Percentiles rank a stretch among this genome's conserved stretches.
Conservation (phyloP, 2,113 vertebrate genomes). For the Cyprinodon tularosa region DNA sequence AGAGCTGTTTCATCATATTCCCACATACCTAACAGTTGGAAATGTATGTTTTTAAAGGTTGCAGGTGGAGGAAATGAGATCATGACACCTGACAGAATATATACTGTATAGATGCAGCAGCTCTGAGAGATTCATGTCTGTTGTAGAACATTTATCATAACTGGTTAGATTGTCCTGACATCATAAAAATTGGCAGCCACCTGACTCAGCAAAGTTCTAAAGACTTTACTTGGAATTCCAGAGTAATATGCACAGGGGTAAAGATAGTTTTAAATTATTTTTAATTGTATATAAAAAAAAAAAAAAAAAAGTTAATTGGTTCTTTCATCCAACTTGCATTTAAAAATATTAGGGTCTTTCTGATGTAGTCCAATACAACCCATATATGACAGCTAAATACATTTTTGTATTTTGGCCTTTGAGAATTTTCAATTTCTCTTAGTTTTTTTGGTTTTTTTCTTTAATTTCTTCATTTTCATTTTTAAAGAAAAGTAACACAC, state of each 20-base stretch:
- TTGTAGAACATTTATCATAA: constrained; percentile 55
- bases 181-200: constrained; percentile 31
- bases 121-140: constrained; percentile 36
- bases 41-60: constrained; percentile 54
- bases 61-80: constrained; percentile 28
- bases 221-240: constrained; percentile 42
- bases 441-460: too few species aligned
- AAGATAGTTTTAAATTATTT: too few species aligned
- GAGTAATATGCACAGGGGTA: constrained; percentile 39
- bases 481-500: too few species aligned
- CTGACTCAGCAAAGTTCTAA: constrained; percentile 66
- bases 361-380: too few species aligned
- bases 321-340: too few species aligned
- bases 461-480: too few species aligned
- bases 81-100: constrained; percentile 31
- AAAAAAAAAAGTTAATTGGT: too few species aligned
- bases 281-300: too few species aligned
- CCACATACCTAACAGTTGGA: constrained; percentile 62
- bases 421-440: too few species aligned
- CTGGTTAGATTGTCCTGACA: constrained; percentile 56
- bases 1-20: constrained; percentile 72
- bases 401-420: too few species aligned
- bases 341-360: too few species aligned
- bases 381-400: too few species aligned
- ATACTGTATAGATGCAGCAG: constrained; percentile 42